A percentile compares a stretch with the other conserved stretches of the same genome.
Evolutionary conservation across 2,888 invertebrate species (phyloP).

Genomic region (Melangyna quadrimaculata): DNA sequence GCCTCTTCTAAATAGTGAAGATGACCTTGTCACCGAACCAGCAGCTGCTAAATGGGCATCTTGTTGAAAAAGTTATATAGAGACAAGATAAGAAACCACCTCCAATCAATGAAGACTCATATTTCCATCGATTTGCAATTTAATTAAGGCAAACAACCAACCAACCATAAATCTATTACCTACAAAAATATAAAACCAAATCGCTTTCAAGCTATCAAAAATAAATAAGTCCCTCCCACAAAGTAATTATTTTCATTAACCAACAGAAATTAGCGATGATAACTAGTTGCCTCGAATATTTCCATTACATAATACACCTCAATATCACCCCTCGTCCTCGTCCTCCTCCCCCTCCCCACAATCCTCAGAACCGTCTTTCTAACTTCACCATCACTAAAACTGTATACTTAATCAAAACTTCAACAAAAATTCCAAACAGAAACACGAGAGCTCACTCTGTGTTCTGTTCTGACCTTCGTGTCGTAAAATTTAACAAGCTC

Average conservation of each 20-base stretch:
- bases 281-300: not conserved
- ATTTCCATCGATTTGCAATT: no score
- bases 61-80: no score
- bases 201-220: not conserved
- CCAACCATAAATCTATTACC: not conserved
- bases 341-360: no score
- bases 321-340: no score
- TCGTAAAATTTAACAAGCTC: conserved; percentile 17
- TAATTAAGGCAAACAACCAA: not conserved
- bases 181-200: not conserved
- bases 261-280: not conserved
- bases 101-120: no score
- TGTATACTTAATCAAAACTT: not conserved
- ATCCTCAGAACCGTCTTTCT: no score
- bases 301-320: not conserved
- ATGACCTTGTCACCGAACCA: no score
- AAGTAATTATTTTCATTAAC: not conserved
- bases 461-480: not conserved
- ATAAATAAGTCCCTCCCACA: not conserved
- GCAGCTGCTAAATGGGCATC: no score
- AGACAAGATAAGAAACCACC: no score
- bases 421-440: conserved; percentile 4
- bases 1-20: no score
- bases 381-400: not conserved
- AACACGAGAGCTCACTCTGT: not conserved